Percentiles rank a stretch among this genome's conserved stretches.
Conservation (phyloP, 1,140 invertebrate species). For the Drosophila setifemur region DNA sequence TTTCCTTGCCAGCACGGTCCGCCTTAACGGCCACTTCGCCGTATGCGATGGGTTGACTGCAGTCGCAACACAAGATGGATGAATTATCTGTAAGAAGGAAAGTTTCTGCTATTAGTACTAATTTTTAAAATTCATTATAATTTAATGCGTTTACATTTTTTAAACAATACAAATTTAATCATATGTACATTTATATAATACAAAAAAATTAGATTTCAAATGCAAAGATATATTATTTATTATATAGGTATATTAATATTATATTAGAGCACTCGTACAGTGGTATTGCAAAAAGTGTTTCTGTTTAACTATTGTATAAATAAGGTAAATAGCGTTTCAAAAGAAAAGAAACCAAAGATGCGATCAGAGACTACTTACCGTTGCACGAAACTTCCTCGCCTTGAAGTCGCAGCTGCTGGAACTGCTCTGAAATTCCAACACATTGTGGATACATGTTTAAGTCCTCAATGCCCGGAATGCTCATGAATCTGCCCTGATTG, state of each 20-base stretch:
- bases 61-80: conserved; percentile 83
- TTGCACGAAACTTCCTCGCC: conserved; percentile 10
- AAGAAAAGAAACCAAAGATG: background rate
- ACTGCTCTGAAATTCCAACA: conserved; percentile 51
- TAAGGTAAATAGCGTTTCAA: too few species aligned
- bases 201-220: too few species aligned
- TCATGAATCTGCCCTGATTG: conserved; percentile 49
- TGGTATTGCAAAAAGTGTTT: too few species aligned
- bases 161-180: too few species aligned
- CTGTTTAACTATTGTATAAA: too few species aligned
- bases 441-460: conserved; percentile 78
- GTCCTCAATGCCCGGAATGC: conserved; percentile 75
- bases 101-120: too few species aligned
- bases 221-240: too few species aligned
- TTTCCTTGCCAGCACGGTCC: conserved; percentile 89
- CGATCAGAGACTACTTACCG: conserved; percentile 13
- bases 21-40: conserved; percentile 93
- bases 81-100: conserved; percentile 1
- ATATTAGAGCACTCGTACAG: too few species aligned
- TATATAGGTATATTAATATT: too few species aligned
- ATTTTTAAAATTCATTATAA: too few species aligned
- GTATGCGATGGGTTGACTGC: conserved; percentile 85
- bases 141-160: too few species aligned
- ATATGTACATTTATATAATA: too few species aligned
- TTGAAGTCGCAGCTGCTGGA: conserved; percentile 63